phyloP scores from a whole-genome alignment of 2,113 vertebrate species.

The Lamprotornis superbus region DNA sequence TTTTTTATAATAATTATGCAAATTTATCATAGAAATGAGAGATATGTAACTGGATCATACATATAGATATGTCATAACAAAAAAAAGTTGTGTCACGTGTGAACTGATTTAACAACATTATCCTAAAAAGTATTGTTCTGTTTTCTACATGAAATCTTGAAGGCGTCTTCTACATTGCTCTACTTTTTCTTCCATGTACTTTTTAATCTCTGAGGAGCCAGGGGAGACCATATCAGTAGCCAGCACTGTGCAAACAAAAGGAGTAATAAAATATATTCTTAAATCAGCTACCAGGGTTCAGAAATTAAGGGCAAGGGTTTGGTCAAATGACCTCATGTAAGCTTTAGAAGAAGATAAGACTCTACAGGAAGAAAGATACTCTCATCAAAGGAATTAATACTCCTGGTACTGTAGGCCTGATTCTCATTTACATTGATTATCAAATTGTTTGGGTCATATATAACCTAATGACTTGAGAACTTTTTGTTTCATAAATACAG shows the following conservation, averaged over 20 bases:
- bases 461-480: background rate
- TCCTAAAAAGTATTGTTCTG: background rate
- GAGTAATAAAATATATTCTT: slow-evolving; percentile 35
- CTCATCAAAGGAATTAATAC: background rate
- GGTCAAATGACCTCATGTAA: background rate
- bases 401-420: background rate
- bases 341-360: background rate
- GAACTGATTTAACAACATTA: background rate
- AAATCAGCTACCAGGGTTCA: slow-evolving; percentile 51
- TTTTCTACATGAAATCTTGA: background rate
- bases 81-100: background rate
- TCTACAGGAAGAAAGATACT: background rate
- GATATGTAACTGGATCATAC: background rate
- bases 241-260: slow-evolving; percentile 33
- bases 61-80: background rate
- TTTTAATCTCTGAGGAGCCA: slow-evolving; percentile 7
- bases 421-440: background rate
- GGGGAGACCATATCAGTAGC: background rate
- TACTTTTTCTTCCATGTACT: slow-evolving; percentile 23
- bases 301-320: slow-evolving; percentile 45
- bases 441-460: background rate
- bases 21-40: background rate
- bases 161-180: background rate
- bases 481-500: background rate
- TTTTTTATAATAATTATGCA: background rate